These are phyloP conservation scores for Benitochromis conjunctus DNA, from an alignment of 2,113 vertebrate species.

Conservation along the genomic window DNA sequence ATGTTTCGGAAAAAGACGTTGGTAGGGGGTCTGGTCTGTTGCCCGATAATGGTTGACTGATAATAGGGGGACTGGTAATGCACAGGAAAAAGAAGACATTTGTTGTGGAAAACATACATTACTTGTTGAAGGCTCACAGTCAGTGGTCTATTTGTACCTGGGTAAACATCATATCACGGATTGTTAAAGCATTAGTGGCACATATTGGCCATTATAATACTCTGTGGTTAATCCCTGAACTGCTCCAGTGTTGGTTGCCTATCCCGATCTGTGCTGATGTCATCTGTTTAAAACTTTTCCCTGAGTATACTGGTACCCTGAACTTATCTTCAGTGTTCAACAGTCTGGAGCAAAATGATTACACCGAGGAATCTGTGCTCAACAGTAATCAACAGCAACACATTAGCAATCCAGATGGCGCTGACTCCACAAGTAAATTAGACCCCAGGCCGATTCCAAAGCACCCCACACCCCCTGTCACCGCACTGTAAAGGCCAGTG, in stretches of 20 bases:
- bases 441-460: not conserved
- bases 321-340: constrained; percentile 10
- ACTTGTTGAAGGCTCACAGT: not conserved
- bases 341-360: constrained; percentile 31
- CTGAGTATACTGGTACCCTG: not conserved
- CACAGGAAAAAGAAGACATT: not conserved
- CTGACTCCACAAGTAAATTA: constrained; percentile 40
- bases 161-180: not conserved
- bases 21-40: not conserved
- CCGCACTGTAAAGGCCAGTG: not conserved
- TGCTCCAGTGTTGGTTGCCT: not conserved
- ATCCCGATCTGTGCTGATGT: not conserved
- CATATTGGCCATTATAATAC: not conserved
- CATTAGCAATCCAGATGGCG: constrained; percentile 59
- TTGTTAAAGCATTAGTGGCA: not conserved
- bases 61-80: not conserved
- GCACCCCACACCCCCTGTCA: not conserved
- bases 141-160: not conserved
- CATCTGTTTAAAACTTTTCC: not conserved
- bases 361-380: constrained; percentile 26
- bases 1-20: not conserved
- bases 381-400: constrained; percentile 50
- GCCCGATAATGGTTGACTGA: not conserved
- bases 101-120: not conserved
- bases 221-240: not conserved